phyloP scores from a whole-genome alignment of 2,113 vertebrate genomes.

The Takifugu flavidus region DNA sequence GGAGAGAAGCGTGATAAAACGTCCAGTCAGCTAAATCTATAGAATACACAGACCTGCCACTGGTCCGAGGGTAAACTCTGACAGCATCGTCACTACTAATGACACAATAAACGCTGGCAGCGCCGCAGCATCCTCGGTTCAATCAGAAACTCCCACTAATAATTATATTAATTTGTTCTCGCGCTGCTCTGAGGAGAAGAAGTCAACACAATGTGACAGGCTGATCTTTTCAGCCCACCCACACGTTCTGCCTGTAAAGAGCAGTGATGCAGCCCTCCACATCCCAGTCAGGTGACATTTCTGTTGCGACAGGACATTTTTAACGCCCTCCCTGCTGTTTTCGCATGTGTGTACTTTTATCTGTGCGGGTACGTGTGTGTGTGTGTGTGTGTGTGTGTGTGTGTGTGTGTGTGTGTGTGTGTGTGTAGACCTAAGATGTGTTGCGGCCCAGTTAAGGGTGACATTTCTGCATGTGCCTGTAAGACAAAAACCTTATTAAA shows the following conservation, averaged over 20 bases:
- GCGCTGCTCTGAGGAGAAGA: constrained; percentile 23
- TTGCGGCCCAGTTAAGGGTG: constrained; percentile 57
- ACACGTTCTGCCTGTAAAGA: constrained; percentile 49
- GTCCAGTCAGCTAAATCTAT: constrained; percentile 7
- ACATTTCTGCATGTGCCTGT: constrained; percentile 65
- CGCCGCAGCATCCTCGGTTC: background rate
- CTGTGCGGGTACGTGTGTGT: constrained; percentile 10
- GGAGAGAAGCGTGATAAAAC: constrained; percentile 15
- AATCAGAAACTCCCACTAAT: constrained; percentile 13
- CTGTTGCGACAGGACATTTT: constrained; percentile 51
- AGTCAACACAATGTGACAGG: constrained; percentile 51
- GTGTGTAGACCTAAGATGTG: constrained; percentile 33
- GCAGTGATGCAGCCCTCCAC: constrained; percentile 35
- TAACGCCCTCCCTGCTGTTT: constrained; percentile 32
- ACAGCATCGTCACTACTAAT: background rate
- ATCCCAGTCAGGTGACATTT: constrained; percentile 69
- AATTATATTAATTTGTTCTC: constrained; percentile 26
- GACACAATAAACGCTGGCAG: constrained; percentile 4
- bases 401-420: background rate
- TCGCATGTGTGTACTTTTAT: constrained; percentile 10
- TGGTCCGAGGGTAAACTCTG: background rate
- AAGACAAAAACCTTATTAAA: constrained; percentile 71
- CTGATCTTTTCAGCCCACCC: constrained; percentile 56
- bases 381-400: constrained; percentile 8
- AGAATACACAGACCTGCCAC: background rate